Evolutionary conservation across 1,140 invertebrate species (phyloP), one percentile per base, ranked within the genome.

Genomic region (Plectrocnemia conspersa): DNA sequence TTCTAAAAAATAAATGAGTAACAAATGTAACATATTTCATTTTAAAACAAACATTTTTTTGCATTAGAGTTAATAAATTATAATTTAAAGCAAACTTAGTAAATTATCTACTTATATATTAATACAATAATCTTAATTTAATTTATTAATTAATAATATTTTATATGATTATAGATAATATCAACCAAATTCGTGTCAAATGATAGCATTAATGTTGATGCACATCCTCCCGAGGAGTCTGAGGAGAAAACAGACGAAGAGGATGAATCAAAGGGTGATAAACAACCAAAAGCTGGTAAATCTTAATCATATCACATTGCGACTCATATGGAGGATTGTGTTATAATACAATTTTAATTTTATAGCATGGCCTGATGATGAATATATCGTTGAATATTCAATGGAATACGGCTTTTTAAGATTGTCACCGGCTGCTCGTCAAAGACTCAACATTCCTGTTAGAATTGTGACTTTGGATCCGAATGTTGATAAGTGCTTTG

Each of bases 331-430:
- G n/a, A 46, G 38, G 9, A 21, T 46, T n/a, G n/a, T n/a, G n/a
- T n/a, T n/a, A n/a, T n/a, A n/a, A n/a, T n/a, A n/a, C n/a, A n/a
- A n/a, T 49, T 18, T 60, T 64, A 63, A 59, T 56, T 53, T 69
- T 75, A 56, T 63, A 83, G 87, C 82, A 47, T 87, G 85, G 84
- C 73, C 81, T 68, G 89, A 93, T 63, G 93, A 97, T 63, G 89
- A 93, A 65, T 98, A 97, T 68, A 97, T 98, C 27, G 87, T 98
- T 3, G 97, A 99, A 71, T 99, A 98, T 79, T 92, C 95, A 1
- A 74, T 98, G 54, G 93, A 98, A 70, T 97, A 98, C 73, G 96
- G 97, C 1, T 93, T 97, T 68, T 74, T 99, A 27, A 80, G 96
- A 2, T 73, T 99, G 11, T 91, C 91, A 9, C 86, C 91, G 0